Base-by-base conservation (phyloP, 2,113 vertebrate genomes). In the Lepus americanus region DNA sequence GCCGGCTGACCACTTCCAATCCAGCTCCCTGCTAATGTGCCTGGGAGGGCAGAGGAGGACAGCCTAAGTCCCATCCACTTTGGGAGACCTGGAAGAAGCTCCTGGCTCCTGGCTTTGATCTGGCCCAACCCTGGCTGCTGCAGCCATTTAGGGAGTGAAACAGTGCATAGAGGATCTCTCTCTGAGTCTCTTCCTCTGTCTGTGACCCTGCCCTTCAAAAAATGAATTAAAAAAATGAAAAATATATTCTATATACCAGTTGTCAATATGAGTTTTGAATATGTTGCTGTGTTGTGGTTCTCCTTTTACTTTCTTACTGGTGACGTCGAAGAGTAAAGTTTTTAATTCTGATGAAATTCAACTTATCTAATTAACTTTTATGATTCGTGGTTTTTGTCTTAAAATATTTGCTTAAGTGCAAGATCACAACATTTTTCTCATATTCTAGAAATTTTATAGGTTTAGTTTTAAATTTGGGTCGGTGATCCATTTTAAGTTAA, bases 391-490 rank as follows among this genome's bases (percentile, higher is more conserved):
- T 67, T 87, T 87, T 89, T 55, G n/a, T 55, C 25, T 67, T 53
- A 73, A 74, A 55, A 44, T 44, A 44, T 51, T 85, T 78, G 9
- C 53, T 90, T 63, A 85, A 78, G 31, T 10, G 3, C 5, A 36
- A 64, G 39, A 85, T 64, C 19, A 53, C 9, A 85, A n/a, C 1
- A 72, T 66, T 91, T 89, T 86, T 87, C 27, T 66, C 22, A 89
- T 82, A n/a, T 85, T 53, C 13, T 64, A 63, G 53, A 36, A 61
- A 39, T 49, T 70, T 89, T 70, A 31, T 74, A 59, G 3, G 12
- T 94, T 74, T 86, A 67, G 72, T 81, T 91, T 59, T 92, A 80
- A 49, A 87, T 61, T 74, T 95, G 74, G 67, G 33, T 79, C 72
- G 61, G n/a, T 73, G 12, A 80, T 33, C 67, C 51, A 20, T 78